phyloP scores from a whole-genome alignment of 2,113 vertebrate species.

The Castor canadensis region DNA sequence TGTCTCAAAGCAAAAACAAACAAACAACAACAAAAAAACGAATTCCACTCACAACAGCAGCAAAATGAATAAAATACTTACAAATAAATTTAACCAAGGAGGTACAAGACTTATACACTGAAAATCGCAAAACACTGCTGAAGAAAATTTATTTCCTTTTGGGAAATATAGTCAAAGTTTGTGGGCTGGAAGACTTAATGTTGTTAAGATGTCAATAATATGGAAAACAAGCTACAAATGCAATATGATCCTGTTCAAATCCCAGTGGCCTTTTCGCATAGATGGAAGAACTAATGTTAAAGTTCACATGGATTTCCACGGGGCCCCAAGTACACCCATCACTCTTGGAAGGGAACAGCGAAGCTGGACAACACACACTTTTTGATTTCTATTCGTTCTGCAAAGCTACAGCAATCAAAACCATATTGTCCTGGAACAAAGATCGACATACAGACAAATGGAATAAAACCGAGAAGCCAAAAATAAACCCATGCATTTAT shows the following conservation, averaged over 20 bases:
- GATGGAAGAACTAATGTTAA: conserved; percentile 42
- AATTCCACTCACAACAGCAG: neutral
- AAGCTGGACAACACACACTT: conserved; percentile 5
- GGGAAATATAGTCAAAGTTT: conserved; percentile 10
- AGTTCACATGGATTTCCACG: conserved; percentile 1
- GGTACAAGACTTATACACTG: neutral
- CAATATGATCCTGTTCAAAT: neutral
- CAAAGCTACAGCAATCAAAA: conserved; percentile 32
- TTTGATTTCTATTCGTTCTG: conserved; percentile 14
- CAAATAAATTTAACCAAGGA: neutral
- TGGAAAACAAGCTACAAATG: neutral
- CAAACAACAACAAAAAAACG: neutral
- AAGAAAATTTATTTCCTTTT: conserved; percentile 17
- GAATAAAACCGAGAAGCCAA: neutral
- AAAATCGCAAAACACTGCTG: neutral
- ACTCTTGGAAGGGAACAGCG: conserved; percentile 1
- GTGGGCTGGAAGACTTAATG: neutral
- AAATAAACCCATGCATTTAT: neutral
- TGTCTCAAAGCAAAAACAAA: neutral
- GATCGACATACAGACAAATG: neutral
- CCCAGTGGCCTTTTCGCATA: neutral
- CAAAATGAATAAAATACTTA: conserved; percentile 20
- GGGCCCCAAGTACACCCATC: neutral
- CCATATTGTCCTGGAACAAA: neutral
- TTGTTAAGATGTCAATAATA: neutral